Conservation (phyloP, 2,113 vertebrate species). For the Rhinolophus sinicus region DNA sequence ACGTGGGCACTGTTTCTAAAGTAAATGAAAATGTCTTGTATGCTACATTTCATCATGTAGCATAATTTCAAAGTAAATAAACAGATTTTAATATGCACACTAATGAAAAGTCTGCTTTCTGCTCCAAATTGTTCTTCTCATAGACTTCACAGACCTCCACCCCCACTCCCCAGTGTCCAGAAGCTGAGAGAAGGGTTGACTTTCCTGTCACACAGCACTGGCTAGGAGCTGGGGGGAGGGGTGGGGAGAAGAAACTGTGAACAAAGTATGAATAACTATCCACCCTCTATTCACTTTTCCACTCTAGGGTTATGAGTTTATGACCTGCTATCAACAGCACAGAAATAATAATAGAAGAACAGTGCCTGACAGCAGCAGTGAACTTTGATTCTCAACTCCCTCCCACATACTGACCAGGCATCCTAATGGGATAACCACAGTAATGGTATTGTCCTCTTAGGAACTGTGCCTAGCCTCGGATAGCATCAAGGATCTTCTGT, state of each 20-base stretch:
- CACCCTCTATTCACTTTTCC: background rate
- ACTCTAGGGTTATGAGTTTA: background rate
- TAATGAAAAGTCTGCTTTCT: background rate
- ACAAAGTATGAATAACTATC: background rate
- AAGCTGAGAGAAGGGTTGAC: background rate
- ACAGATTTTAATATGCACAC: background rate
- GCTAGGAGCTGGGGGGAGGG: background rate
- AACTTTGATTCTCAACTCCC: background rate
- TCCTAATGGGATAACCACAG: background rate
- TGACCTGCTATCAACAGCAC: background rate
- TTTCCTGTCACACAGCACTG: background rate
- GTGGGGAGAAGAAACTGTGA: background rate
- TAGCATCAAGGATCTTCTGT: background rate
- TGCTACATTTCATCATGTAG: background rate
- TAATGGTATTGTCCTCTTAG: background rate
- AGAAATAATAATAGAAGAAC: background rate
- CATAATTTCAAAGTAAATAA: slow-evolving; percentile 58
- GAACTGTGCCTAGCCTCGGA: background rate
- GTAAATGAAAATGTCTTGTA: slow-evolving; percentile 30
- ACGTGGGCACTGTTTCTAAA: slow-evolving; percentile 26
- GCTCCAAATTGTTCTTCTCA: background rate
- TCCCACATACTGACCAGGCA: background rate
- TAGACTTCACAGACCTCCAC: background rate
- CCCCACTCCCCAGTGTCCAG: background rate
- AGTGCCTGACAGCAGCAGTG: background rate